A percentile compares a stretch with the other conserved stretches of the same genome.
phyloP scores from a whole-genome alignment of 2,888 invertebrate genomes.

The Meandrusa payeni region DNA sequence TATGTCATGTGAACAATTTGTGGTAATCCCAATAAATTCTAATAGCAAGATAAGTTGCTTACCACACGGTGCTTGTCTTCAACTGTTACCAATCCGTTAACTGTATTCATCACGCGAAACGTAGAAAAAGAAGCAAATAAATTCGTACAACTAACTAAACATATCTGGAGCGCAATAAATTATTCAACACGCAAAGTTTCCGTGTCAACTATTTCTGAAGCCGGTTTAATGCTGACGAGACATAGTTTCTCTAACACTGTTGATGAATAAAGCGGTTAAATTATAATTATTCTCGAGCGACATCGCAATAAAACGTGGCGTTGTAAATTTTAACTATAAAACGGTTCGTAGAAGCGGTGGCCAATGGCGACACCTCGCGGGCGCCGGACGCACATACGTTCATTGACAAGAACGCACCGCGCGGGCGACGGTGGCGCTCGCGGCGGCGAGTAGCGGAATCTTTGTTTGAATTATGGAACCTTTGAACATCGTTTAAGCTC shows the following conservation, averaged over 20 bases:
- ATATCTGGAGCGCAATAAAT: constrained; percentile 15
- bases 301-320: constrained; percentile 31
- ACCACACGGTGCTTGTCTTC: too few relatives aligned
- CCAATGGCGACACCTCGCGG: too few relatives aligned
- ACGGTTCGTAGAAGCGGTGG: constrained; percentile 41
- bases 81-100: too few relatives aligned
- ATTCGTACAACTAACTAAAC: constrained; percentile 9
- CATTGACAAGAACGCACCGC: constrained; percentile 38
- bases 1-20: too few relatives aligned
- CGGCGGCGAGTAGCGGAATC: constrained; percentile 67
- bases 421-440: constrained; percentile 47
- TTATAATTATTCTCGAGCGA: constrained; percentile 32
- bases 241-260: constrained; percentile 23
- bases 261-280: constrained; percentile 28
- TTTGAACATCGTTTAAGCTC: too few relatives aligned
- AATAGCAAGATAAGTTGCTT: too few relatives aligned
- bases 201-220: constrained; percentile 20
- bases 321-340: constrained; percentile 40
- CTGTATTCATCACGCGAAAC: too few relatives aligned
- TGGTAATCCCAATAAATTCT: too few relatives aligned
- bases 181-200: constrained; percentile 15
- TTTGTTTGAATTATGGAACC: too few relatives aligned
- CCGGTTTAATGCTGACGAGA: constrained; percentile 20
- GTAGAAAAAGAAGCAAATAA: too few relatives aligned
- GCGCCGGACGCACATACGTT: too few relatives aligned